Conservation (phyloP, 23 tunicate species). For the Styela clava region DNA sequence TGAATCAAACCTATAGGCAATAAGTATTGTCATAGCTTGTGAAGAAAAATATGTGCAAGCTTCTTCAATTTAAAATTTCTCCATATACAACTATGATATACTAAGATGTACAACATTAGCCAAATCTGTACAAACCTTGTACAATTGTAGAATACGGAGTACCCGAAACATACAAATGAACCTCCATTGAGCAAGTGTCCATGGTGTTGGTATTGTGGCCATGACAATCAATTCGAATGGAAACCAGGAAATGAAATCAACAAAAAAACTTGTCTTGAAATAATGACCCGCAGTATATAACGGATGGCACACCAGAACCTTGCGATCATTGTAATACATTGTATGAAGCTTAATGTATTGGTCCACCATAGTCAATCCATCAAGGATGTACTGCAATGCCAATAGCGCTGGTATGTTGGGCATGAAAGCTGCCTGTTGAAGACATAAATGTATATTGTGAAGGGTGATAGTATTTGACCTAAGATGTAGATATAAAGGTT, state of each 20-base stretch:
- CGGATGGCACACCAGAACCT: slow-evolving; percentile 60
- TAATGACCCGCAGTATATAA: slow-evolving; percentile 58
- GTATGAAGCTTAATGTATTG: slow-evolving; percentile 75
- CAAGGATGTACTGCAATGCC: slow-evolving; percentile 63
- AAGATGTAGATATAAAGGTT: no score
- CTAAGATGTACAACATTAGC: no score
- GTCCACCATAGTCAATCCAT: slow-evolving; percentile 44
- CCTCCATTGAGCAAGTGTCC: slow-evolving; percentile 62
- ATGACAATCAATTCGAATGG: slow-evolving; percentile 62
- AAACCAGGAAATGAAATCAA: slow-evolving; percentile 83
- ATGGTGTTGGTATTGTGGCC: slow-evolving; percentile 14
- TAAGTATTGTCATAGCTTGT: no score
- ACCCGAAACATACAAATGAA: slow-evolving; percentile 64
- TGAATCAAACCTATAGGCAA: no score
- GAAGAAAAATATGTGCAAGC: no score
- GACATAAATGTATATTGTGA: no score
- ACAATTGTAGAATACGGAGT: slow-evolving; percentile 36
- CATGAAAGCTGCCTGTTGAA: slow-evolving; percentile 56
- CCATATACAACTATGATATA: no score
- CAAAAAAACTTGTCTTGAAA: slow-evolving; percentile 47
- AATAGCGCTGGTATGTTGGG: slow-evolving; percentile 47
- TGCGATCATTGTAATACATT: slow-evolving; percentile 41
- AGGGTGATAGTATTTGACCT: no score
- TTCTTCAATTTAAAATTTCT: no score
- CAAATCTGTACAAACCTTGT: slow-evolving; percentile 83